Evolutionary conservation across 2,113 vertebrate genomes (phyloP).

Genomic region (Hippocampus guttulatus): DNA sequence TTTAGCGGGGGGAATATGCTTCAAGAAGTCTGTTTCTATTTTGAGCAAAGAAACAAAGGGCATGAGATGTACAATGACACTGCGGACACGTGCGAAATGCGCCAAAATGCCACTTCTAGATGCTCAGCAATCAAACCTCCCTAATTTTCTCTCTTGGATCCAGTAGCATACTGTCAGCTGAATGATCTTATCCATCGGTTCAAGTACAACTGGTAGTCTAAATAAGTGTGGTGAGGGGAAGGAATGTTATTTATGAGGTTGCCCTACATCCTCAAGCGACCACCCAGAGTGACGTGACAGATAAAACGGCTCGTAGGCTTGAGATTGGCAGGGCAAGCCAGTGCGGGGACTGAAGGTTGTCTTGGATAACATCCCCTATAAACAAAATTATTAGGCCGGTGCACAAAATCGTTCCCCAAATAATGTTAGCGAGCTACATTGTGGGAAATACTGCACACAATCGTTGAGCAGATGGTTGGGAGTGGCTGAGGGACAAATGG

Average conservation of each 20-base stretch:
- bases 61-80: slow-evolving; percentile 3
- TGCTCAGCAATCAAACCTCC: slow-evolving; percentile 56
- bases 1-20: background rate
- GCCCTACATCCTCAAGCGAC: slow-evolving; percentile 63
- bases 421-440: slow-evolving; percentile 61
- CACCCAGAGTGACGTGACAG: slow-evolving; percentile 54
- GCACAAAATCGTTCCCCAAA: slow-evolving; percentile 47
- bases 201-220: slow-evolving; percentile 38
- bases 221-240: slow-evolving; percentile 43
- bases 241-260: slow-evolving; percentile 58
- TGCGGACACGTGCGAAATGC: slow-evolving; percentile 25
- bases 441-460: slow-evolving; percentile 28
- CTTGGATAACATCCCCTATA: slow-evolving; percentile 33
- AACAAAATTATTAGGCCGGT: slow-evolving; percentile 63
- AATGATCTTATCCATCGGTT: slow-evolving; percentile 55
- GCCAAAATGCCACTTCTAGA: slow-evolving; percentile 33
- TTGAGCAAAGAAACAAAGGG: background rate
- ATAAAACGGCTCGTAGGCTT: slow-evolving; percentile 54
- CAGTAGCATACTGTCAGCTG: slow-evolving; percentile 48
- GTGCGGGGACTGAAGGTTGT: slow-evolving; percentile 34
- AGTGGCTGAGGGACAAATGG: slow-evolving; percentile 31
- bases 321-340: slow-evolving; percentile 39
- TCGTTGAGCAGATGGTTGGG: slow-evolving; percentile 48
- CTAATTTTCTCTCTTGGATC: slow-evolving; percentile 37
- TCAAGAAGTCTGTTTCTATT: background rate